A percentile compares a stretch with the other conserved stretches of the same genome.
Conservation (phyloP, 2,113 vertebrate species). For the Clinocottus analis region DNA sequence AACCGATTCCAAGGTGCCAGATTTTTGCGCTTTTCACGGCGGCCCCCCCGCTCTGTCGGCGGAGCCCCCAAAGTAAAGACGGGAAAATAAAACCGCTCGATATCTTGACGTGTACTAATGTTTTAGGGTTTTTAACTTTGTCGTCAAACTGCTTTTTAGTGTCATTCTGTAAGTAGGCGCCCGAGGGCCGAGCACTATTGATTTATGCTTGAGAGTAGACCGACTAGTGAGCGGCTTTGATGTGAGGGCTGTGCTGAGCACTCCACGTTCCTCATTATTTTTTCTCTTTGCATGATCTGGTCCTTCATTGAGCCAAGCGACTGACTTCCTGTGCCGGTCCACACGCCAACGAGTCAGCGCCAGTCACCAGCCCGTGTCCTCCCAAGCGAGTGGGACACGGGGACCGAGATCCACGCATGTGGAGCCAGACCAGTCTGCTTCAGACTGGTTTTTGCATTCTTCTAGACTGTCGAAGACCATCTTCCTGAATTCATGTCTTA, state of each 20-base stretch:
- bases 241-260: constrained; percentile 47
- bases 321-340: constrained; percentile 46
- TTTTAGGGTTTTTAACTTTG: constrained; percentile 76
- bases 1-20: constrained; percentile 88
- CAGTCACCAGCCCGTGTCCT: constrained; percentile 18
- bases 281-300: constrained; percentile 39
- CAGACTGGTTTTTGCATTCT: too few species aligned
- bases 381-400: too few species aligned
- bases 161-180: constrained; percentile 76
- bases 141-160: constrained; percentile 76
- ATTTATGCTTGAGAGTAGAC: constrained; percentile 80
- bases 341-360: constrained; percentile 45
- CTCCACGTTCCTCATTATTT: neutral
- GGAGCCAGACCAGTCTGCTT: too few species aligned
- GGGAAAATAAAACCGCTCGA: constrained; percentile 55
- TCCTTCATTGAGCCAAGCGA: constrained; percentile 61
- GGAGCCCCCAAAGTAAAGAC: constrained; percentile 67
- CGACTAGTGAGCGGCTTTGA: constrained; percentile 70
- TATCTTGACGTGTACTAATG: constrained; percentile 75
- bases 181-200: constrained; percentile 76
- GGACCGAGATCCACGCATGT: too few species aligned
- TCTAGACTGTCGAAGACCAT: neutral
- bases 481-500: neutral
- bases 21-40: constrained; percentile 73
- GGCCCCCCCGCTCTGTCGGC: constrained; percentile 51